Base-by-base conservation (phyloP, 1,140 invertebrate species). In the Harpegnathos saltator region DNA sequence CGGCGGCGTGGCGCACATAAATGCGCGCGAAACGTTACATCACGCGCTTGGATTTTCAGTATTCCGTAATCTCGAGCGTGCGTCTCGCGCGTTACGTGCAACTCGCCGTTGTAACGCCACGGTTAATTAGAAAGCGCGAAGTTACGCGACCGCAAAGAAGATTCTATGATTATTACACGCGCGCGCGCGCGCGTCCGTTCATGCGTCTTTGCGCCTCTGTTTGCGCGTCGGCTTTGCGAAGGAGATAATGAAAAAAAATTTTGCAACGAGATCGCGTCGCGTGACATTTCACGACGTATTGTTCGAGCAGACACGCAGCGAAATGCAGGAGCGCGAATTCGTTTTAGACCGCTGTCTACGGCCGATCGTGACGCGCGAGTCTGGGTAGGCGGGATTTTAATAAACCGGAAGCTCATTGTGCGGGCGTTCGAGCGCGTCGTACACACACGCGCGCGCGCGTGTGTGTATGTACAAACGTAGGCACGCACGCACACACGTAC, bases 391-490 rank as follows among this genome's bases (percentile, higher is more conserved):
- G 22, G 83, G 74, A 86, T 90, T 90, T 90, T 88, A 88, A 88
- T 90, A 88, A 88, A 90, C 89, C 86, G 88, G 89, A 90, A 89
- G 62, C 68, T 87, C 80, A 90, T 89, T 88, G 89, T 90, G 33
- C 58, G 73, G 61, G 22, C 69, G 73, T 82, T 82, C 61, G 63
- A 80, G 11, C 68, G 11, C 68, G 38, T 87, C 29, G 63, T 58
- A 24, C 1, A 29, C 24, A 24, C 15, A 50, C 24, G 52, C 38
- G n/a, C 9, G 11, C 38, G 11, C 38, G 38, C 3, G 38, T 11
- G 11, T 44, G 38, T 44, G 11, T 9, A 44, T 9, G 9, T 44
- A 44, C 9, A 33, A 1, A 7, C 33, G 7, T 7, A 33, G 33
- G 33, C 33, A 33, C 7, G 7, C 33, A 33, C 7, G 7, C 33